Evolutionary conservation across 1,140 invertebrate genomes (phyloP), one percentile per base, ranked within the genome.

Genomic region (Belonocnema kinseyi): DNA sequence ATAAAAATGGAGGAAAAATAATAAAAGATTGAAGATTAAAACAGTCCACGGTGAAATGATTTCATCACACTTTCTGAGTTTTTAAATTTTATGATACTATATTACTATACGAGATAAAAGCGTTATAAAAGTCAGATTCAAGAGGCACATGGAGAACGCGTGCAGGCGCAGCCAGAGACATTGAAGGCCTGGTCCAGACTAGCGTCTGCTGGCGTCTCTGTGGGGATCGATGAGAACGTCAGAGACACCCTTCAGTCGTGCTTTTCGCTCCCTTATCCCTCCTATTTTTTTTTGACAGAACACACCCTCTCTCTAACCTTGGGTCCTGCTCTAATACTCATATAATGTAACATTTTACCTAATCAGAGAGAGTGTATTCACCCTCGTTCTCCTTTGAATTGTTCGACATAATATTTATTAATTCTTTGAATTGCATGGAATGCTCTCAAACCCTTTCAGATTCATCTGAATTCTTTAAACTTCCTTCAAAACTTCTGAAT

Each of bases 131-230:
- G 61, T 66, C 61, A 66, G 13, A 66, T 33, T 66, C n/a, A 7
- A 66, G 40, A 66, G 40, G 61, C 61, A 66, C 61, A 72, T 61
- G 77, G 33, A 77, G 56, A 76, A 75, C 75, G 80, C 79, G 77
- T 76, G 79, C 75, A 72, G 17, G 71, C 80, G 84, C 66, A 75
- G 78, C 77, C 83, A 66, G 61, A 26, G 12, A 84, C 82, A 76
- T 75, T 88, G 85, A 80, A 83, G 86, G 81, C 84, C 88, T 86
- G 89, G 89, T 86, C 89, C 89, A 85, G 78, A 89, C 88, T 81
- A 75, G 77, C 79, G 82, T 79, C 79, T 79, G n/a, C 26, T 72
- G 10, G n/a, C 54, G 17, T 56, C 74, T 78, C 51, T 72, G 76
- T 73, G 66, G 71, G 85, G 87, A 90, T 90, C 88, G 88, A 90